Conservation (phyloP, 2,797 vertebrate genomes). For the Danio choprae region DNA sequence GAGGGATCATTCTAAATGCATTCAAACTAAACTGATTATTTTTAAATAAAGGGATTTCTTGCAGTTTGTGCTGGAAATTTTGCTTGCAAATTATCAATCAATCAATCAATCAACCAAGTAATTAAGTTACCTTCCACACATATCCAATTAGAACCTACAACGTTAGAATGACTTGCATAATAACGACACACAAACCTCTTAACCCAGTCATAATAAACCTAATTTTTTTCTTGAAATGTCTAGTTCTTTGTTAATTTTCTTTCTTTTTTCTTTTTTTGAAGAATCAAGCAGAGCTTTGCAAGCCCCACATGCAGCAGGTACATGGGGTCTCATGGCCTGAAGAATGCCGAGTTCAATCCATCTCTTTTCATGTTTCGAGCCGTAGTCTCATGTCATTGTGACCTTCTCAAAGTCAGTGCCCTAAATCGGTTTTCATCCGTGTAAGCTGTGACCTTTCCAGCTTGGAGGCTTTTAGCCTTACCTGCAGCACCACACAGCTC, state of each 20-base stretch:
- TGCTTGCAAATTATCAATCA: no score
- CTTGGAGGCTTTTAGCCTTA: conserved; percentile 59
- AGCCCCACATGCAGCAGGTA: conserved; percentile 21
- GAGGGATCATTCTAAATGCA: no score
- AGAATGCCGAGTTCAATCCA: conserved; percentile 19
- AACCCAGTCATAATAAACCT: background rate
- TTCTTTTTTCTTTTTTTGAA: background rate
- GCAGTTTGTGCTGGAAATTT: no score
- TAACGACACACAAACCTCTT: background rate
- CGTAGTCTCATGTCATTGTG: conserved; percentile 54
- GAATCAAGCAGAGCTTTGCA: background rate
- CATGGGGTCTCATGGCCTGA: conserved; percentile 7
- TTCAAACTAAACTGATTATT: no score
- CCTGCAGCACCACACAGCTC: conserved; percentile 60
- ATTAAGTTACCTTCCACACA: background rate
- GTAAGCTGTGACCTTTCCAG: conserved; percentile 62
- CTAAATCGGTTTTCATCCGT: conserved; percentile 63
- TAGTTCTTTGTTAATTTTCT: background rate
- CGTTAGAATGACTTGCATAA: background rate
- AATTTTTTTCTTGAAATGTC: conserved; percentile 6
- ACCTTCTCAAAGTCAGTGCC: conserved; percentile 61
- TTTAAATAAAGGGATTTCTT: no score
- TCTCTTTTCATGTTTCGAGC: conserved; percentile 46
- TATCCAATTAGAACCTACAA: background rate
- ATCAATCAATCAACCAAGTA: no score